Conservation (phyloP, 2,113 vertebrate species). For the Marmota flaviventris region DNA sequence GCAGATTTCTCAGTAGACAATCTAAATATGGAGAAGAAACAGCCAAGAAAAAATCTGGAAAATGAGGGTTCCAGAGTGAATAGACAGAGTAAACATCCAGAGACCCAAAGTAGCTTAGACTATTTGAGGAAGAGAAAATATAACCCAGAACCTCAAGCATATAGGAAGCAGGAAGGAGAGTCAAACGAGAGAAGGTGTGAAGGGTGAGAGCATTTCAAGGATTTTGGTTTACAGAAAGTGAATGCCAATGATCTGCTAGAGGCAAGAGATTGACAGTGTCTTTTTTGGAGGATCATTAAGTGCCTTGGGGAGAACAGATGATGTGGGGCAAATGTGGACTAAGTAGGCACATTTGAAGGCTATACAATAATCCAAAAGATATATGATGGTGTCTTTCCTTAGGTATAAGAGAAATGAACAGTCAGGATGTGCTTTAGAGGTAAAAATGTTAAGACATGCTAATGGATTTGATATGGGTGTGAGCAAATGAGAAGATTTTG, state of each 20-base stretch:
- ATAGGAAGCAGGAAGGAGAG: not conserved
- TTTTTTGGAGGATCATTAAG: not conserved
- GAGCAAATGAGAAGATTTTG: not conserved
- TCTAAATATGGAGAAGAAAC: not conserved
- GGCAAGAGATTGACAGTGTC: not conserved
- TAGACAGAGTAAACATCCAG: not conserved
- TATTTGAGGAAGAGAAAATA: constrained; percentile 6
- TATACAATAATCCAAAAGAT: not conserved
- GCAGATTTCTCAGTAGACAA: not conserved
- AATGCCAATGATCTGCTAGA: not conserved
- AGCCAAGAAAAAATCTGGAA: not conserved
- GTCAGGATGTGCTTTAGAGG: not conserved
- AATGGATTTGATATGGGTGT: not conserved
- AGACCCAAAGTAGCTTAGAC: not conserved
- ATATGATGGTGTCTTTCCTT: not conserved
- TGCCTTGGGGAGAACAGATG: not conserved
- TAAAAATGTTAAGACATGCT: not conserved
- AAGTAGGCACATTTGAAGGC: not conserved
- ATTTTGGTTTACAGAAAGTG: not conserved
- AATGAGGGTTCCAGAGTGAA: not conserved
- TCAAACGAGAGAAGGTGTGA: not conserved
- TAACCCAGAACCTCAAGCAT: not conserved
- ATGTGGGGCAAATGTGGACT: no score
- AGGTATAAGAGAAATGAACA: not conserved
- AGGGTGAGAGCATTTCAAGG: not conserved